These are phyloP conservation scores for Campoletis sonorensis DNA, from an alignment of 1,140 invertebrate genomes.

Conservation along the genomic window DNA sequence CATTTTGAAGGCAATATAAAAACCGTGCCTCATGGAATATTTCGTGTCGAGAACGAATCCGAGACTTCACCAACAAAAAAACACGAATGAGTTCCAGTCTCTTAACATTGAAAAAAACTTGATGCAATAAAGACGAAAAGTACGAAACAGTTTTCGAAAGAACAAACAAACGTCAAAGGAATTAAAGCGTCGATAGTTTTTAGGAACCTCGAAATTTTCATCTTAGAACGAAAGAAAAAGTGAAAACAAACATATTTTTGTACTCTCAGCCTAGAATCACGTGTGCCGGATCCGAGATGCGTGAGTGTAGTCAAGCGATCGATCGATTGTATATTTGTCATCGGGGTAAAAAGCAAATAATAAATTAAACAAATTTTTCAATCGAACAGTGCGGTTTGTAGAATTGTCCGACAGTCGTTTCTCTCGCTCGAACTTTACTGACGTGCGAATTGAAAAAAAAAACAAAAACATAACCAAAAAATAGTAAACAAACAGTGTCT, in stretches of 20 bases:
- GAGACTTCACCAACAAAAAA: not conserved
- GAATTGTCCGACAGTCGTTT: slow-evolving; percentile 43
- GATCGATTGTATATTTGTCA: slow-evolving; percentile 40
- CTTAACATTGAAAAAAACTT: not conserved
- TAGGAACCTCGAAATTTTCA: slow-evolving; percentile 11
- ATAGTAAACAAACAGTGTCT: not conserved
- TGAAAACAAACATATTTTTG: slow-evolving; percentile 34
- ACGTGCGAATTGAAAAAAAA: not conserved
- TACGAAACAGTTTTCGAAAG: not conserved
- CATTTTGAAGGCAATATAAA: slow-evolving; percentile 26
- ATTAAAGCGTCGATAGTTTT: not conserved
- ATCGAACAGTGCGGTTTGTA: slow-evolving; percentile 31
- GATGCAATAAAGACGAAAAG: slow-evolving; percentile 29
- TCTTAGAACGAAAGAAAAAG: slow-evolving; percentile 26
- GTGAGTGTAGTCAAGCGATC: not conserved
- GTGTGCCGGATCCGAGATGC: slow-evolving; percentile 34
- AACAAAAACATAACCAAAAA: slow-evolving; percentile 11
- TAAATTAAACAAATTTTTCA: slow-evolving; percentile 4
- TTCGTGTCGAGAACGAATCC: slow-evolving; percentile 17
- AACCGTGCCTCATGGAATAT: slow-evolving; percentile 17
- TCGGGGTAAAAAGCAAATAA: not conserved
- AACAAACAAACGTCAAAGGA: not conserved
- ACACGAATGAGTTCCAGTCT: not conserved
- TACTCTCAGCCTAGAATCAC: slow-evolving; percentile 21
- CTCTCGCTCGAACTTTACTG: not conserved